phyloP scores from a whole-genome alignment of 2,797 vertebrate species.

The Leucoraja ocellata region DNA sequence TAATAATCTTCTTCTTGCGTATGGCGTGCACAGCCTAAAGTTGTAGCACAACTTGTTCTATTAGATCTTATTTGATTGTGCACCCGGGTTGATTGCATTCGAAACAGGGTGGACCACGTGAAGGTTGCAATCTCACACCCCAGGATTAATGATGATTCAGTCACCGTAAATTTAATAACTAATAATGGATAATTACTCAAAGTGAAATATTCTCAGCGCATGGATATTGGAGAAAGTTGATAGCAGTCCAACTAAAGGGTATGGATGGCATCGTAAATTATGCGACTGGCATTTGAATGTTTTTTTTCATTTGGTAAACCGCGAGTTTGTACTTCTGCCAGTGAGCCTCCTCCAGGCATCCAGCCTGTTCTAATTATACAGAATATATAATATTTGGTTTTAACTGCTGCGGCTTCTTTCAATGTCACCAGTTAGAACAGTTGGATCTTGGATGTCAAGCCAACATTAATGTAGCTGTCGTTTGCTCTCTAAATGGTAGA shows the following conservation, averaged over 20 bases:
- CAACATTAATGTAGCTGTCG: background rate
- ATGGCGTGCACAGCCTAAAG: no score
- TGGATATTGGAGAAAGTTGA: background rate
- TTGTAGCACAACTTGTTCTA: no score
- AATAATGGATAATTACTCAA: background rate
- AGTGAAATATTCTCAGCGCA: background rate
- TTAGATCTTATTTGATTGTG: no score
- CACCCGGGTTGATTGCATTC: no score
- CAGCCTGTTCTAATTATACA: background rate
- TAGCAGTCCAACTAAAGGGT: background rate
- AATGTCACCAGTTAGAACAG: background rate
- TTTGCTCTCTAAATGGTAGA: background rate
- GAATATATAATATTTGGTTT: background rate
- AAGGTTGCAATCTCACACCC: no score
- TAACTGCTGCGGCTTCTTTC: background rate
- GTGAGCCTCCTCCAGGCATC: background rate
- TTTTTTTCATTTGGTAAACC: slow-evolving; percentile 21
- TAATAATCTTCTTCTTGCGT: background rate
- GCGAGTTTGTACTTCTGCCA: background rate
- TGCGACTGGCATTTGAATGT: background rate
- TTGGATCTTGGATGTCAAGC: background rate
- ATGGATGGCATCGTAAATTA: background rate
- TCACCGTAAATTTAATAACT: background rate
- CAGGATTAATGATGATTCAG: background rate
- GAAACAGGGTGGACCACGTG: no score